A percentile compares a stretch with the other conserved stretches of the same genome.
Conservation (phyloP, 2,797 vertebrate genomes). For the Gobionotothen gibberifrons region DNA sequence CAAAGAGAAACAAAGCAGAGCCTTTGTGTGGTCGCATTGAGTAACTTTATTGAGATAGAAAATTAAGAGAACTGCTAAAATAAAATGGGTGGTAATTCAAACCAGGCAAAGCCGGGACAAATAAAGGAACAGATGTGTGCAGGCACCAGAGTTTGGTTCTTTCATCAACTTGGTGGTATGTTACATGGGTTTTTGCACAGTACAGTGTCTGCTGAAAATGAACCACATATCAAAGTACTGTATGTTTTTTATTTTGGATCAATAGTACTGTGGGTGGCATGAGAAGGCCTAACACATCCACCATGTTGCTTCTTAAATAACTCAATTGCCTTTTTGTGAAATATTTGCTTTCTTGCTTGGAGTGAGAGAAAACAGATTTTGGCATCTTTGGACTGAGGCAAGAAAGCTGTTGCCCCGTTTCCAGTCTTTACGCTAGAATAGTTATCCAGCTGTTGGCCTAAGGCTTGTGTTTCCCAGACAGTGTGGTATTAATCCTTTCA, state of each 20-base stretch:
- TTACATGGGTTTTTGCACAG: not conserved
- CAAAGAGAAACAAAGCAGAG: conserved; percentile 54
- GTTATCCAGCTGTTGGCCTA: not conserved
- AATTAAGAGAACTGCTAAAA: conserved; percentile 73
- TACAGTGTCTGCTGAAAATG: not conserved
- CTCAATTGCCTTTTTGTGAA: not conserved
- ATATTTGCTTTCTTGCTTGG: not conserved
- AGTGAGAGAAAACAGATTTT: not conserved
- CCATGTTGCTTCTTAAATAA: not conserved
- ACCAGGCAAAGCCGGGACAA: conserved; percentile 40
- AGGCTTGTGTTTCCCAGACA: not conserved
- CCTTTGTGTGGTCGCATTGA: conserved; percentile 74
- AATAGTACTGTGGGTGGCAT: not conserved
- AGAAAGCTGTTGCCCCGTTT: not conserved
- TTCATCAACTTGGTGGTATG: conserved; percentile 13
- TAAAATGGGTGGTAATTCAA: conserved; percentile 67
- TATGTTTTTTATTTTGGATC: not conserved
- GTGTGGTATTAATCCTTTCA: not conserved
- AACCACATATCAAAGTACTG: not conserved
- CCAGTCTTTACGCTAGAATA: not conserved
- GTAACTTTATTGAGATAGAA: conserved; percentile 75
- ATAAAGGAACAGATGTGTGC: conserved; percentile 56
- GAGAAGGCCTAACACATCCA: not conserved
- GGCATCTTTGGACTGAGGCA: not conserved
- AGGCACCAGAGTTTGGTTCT: conserved; percentile 22